phyloP scores from a whole-genome alignment of 2,888 invertebrate genomes.

The Agrypnus murinus region DNA sequence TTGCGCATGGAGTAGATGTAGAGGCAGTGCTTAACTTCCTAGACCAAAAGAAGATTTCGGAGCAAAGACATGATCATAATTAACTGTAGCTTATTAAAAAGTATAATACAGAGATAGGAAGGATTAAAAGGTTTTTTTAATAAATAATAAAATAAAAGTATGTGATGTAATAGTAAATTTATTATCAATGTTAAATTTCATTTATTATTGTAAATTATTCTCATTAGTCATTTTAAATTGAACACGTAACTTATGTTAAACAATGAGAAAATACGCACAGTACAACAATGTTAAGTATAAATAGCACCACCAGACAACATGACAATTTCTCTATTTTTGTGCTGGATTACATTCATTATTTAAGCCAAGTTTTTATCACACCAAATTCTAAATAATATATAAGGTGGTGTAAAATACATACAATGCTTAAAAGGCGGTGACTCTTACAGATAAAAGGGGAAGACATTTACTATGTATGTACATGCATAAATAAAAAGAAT shows the following conservation, averaged over 20 bases:
- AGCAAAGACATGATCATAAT: no score
- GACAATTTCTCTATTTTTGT: not conserved
- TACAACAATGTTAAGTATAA: slow-evolving; percentile 33
- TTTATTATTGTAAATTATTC: slow-evolving; percentile 28
- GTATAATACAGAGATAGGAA: no score
- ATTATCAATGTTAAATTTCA: slow-evolving; percentile 13
- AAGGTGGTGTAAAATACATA: not conserved
- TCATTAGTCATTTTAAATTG: slow-evolving; percentile 29
- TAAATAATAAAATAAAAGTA: no score
- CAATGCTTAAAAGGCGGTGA: slow-evolving; percentile 18
- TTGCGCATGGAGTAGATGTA: no score
- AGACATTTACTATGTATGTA: slow-evolving; percentile 3
- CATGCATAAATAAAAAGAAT: not conserved
- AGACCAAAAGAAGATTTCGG: no score
- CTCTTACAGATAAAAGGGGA: slow-evolving; percentile 20
- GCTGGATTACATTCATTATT: slow-evolving; percentile 13
- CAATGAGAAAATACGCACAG: slow-evolving; percentile 32
- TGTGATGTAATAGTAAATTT: no score
- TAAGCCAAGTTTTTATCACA: slow-evolving; percentile 4
- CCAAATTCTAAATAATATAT: slow-evolving; percentile 10
- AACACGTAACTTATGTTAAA: slow-evolving; percentile 37
- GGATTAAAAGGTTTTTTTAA: no score
- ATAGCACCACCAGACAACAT: slow-evolving; percentile 31
- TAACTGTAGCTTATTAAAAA: no score
- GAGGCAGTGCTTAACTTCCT: no score